These are phyloP conservation scores for Sialia sialis DNA, from an alignment of 2,113 vertebrate species.

Conservation along the genomic window DNA sequence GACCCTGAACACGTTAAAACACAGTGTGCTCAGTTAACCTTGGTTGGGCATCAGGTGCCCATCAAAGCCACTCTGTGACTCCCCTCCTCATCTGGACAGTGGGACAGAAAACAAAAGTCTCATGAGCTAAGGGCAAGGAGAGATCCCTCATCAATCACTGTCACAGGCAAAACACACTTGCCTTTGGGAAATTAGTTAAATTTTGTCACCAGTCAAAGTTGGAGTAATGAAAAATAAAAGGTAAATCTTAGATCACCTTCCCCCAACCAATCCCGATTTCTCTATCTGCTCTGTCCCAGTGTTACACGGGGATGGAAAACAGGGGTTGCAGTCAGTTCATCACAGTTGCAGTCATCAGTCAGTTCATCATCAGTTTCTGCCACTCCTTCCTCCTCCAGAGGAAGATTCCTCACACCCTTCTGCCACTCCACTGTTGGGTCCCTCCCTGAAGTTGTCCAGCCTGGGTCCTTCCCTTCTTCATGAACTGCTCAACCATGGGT, in stretches of 20 bases:
- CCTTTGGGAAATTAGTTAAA: neutral
- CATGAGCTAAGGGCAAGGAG: neutral
- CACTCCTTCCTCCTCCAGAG: neutral
- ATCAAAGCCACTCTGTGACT: neutral
- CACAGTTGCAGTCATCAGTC: neutral
- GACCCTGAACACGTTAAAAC: neutral
- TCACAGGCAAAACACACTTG: neutral
- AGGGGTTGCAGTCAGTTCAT: neutral
- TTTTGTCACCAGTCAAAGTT: neutral
- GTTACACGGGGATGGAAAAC: neutral
- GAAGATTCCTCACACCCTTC: neutral
- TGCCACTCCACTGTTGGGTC: too few species aligned
- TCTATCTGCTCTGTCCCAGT: neutral
- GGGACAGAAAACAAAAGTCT: neutral
- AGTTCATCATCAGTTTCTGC: neutral
- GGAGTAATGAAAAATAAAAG: neutral
- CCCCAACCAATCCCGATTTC: accelerated
- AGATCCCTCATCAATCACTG: neutral
- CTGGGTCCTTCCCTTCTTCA: neutral
- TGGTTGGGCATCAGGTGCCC: neutral
- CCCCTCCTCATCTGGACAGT: neutral
- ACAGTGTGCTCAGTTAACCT: neutral
- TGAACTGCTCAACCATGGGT: neutral
- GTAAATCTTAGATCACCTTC: neutral
- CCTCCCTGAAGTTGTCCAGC: neutral